phyloP scores from a whole-genome alignment of 2,797 vertebrate genomes.

The Cuniculus paca region DNA sequence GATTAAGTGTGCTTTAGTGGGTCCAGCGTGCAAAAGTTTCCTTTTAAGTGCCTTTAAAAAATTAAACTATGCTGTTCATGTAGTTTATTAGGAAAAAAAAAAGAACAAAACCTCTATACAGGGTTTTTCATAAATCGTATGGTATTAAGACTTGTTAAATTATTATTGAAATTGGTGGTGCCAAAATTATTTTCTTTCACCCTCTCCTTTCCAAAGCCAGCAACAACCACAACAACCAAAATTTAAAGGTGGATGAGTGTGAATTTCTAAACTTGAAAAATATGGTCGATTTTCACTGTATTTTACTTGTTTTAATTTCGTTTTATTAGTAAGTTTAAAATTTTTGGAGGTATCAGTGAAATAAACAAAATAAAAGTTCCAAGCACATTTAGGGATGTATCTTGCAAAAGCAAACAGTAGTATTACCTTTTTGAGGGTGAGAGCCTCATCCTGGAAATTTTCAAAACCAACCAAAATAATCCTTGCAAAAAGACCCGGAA shows the following conservation, averaged over 20 bases:
- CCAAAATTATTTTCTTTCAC: slow-evolving; percentile 56
- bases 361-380: slow-evolving; percentile 61
- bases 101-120: not conserved
- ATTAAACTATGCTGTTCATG: slow-evolving; percentile 52
- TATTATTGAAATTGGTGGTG: slow-evolving; percentile 55
- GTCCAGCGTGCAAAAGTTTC: slow-evolving; percentile 28
- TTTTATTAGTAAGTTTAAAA: slow-evolving; percentile 41
- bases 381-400: slow-evolving; percentile 33
- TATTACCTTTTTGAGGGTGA: not conserved
- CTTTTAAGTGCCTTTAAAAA: not conserved
- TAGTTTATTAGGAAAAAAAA: not conserved
- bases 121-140: slow-evolving; percentile 46
- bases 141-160: slow-evolving; percentile 30
- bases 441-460: slow-evolving; percentile 13
- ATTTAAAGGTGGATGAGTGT: slow-evolving; percentile 18
- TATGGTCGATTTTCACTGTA: not conserved
- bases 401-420: slow-evolving; percentile 47
- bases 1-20: slow-evolving; percentile 39
- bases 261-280: slow-evolving; percentile 15
- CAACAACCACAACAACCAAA: not conserved
- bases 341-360: not conserved
- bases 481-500: slow-evolving; percentile 82
- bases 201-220: slow-evolving; percentile 24
- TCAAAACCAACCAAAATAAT: slow-evolving; percentile 79
- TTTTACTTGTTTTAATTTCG: not conserved